These are phyloP conservation scores for Thryonomys swinderianus DNA, from an alignment of 2,113 vertebrate genomes.

Conservation along the genomic window DNA sequence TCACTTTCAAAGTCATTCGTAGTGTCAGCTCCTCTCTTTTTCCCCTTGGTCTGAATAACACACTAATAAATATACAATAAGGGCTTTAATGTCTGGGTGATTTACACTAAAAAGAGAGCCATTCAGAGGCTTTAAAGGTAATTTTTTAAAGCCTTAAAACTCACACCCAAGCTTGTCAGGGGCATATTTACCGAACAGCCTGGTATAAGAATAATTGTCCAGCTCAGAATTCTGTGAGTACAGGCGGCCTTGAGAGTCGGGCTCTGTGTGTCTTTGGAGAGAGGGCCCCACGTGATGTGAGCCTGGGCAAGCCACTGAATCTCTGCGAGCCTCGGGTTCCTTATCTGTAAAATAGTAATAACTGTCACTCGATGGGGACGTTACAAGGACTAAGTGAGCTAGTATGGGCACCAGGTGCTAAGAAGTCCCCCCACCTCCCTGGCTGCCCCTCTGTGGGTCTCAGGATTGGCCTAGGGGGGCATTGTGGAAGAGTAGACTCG, in stretches of 20 bases:
- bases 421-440: background rate
- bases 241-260: background rate
- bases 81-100: constrained; percentile 79
- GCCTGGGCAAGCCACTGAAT: background rate
- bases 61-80: constrained; percentile 80
- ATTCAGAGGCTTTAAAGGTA: constrained; percentile 71
- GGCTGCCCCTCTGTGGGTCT: background rate
- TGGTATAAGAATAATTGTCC: background rate
- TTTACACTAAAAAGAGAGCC: constrained; percentile 80
- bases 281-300: background rate
- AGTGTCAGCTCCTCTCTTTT: constrained; percentile 59
- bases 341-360: background rate
- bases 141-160: constrained; percentile 73
- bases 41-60: constrained; percentile 68
- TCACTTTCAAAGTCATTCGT: constrained; percentile 75
- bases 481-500: background rate
- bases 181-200: background rate
- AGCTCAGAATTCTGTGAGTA: background rate
- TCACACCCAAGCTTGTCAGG: constrained; percentile 53
- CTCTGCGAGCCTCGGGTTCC: background rate
- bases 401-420: background rate
- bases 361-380: too few species aligned
- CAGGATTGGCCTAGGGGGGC: background rate
- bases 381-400: background rate
- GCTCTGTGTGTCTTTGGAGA: background rate